Percentiles rank a stretch among this genome's conserved stretches.
Evolutionary conservation across 2,888 invertebrate species (phyloP).

Genomic region (Mechanitis messenoides): DNA sequence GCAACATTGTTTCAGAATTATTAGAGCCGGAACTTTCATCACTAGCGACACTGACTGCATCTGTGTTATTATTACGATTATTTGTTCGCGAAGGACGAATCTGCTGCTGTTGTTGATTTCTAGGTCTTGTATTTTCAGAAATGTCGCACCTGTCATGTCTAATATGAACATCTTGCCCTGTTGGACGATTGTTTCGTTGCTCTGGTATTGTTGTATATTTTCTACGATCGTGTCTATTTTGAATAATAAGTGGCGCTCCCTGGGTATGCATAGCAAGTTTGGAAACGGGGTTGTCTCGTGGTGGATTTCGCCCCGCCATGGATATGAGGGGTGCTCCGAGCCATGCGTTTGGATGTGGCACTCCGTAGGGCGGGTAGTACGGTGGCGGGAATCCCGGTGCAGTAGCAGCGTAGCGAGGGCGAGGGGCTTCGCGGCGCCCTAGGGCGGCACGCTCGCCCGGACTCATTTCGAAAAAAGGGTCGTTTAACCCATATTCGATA

Average conservation of each 20-base stretch:
- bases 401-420: conserved; percentile 70
- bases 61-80: conserved; percentile 77
- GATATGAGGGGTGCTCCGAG: conserved; percentile 89
- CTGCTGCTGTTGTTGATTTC: conserved; percentile 65
- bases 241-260: conserved; percentile 88
- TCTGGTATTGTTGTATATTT: conserved; percentile 64
- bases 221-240: conserved; percentile 78
- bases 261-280: conserved; percentile 89
- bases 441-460: conserved; percentile 75
- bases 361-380: conserved; percentile 71
- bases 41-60: conserved; percentile 84
- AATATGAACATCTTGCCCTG: conserved; percentile 50
- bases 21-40: conserved; percentile 84
- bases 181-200: conserved; percentile 60
- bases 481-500: conserved; percentile 84
- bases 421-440: conserved; percentile 74
- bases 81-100: conserved; percentile 55
- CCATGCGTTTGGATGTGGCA: conserved; percentile 80
- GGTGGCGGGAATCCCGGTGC: conserved; percentile 73
- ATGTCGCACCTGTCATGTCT: conserved; percentile 58
- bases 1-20: conserved; percentile 85
- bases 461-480: conserved; percentile 67
- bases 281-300: conserved; percentile 78
- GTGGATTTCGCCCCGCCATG: conserved; percentile 80
- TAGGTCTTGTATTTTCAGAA: conserved; percentile 59